These are phyloP conservation scores for Dolichomitus sp. DNA, from an alignment of 2,888 invertebrate genomes.

Conservation along the genomic window DNA sequence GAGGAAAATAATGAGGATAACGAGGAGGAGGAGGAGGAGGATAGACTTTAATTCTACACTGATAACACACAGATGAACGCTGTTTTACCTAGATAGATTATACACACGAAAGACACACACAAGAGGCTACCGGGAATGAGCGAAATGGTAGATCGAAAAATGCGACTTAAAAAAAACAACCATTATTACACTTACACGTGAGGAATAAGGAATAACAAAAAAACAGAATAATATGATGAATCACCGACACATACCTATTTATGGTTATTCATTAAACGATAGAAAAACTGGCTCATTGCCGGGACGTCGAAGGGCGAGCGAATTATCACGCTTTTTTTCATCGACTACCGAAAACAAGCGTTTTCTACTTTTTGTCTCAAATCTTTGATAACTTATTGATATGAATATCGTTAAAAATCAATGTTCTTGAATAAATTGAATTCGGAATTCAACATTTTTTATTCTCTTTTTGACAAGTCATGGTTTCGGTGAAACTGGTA, in stretches of 20 bases:
- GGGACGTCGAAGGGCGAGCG: constrained; percentile 21
- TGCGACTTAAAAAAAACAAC: constrained; percentile 6
- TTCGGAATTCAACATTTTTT: too few relatives aligned
- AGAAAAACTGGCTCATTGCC: constrained; percentile 58
- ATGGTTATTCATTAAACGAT: constrained; percentile 81
- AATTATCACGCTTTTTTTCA: background rate
- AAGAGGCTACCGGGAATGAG: background rate
- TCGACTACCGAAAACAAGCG: background rate
- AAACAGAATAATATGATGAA: constrained; percentile 26
- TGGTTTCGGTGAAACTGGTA: too few relatives aligned
- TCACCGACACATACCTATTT: constrained; percentile 76
- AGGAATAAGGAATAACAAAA: constrained; percentile 4
- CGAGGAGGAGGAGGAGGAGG: constrained; percentile 94
- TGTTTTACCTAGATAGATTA: constrained; percentile 65
- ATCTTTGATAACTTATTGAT: background rate
- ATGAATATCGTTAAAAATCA: too few relatives aligned
- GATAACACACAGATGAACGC: constrained; percentile 5
- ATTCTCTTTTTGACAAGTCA: too few relatives aligned
- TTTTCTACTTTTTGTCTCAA: background rate
- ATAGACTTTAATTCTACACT: constrained; percentile 82
- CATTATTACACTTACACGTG: constrained; percentile 53
- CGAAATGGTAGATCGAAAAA: background rate
- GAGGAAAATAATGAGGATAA: constrained; percentile 95
- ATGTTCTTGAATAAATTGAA: too few relatives aligned
- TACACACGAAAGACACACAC: constrained; percentile 31